These are phyloP conservation scores for Pampus argenteus DNA, from an alignment of 2,797 vertebrate genomes.

Conservation along the genomic window DNA sequence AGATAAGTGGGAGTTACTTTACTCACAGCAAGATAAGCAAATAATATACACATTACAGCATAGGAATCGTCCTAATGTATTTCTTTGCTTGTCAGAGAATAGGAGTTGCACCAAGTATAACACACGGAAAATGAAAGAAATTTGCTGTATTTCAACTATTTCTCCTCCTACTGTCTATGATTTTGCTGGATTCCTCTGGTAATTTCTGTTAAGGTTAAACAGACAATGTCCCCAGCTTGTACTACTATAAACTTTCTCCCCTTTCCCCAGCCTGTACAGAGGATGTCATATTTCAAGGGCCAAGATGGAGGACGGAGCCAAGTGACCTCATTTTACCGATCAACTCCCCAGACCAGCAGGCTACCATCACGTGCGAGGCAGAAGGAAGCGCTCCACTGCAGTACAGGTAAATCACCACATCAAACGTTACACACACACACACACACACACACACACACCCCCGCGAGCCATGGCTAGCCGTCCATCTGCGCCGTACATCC, in stretches of 20 bases:
- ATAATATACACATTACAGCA: slow-evolving; percentile 31
- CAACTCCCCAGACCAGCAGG: slow-evolving; percentile 81
- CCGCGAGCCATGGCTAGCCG: neutral
- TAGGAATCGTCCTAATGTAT: slow-evolving; percentile 13
- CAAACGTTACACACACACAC: slow-evolving; percentile 34
- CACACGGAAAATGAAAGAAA: too few relatives aligned
- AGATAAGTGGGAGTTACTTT: slow-evolving; percentile 39
- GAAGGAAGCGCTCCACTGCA: slow-evolving; percentile 78
- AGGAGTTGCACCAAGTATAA: slow-evolving; percentile 5
- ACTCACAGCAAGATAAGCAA: slow-evolving; percentile 43
- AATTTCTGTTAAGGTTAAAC: slow-evolving; percentile 61
- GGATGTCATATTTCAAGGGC: slow-evolving; percentile 84
- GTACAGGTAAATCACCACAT: slow-evolving; percentile 80
- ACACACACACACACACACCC: too few relatives aligned
- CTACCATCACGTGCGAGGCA: slow-evolving; percentile 80
- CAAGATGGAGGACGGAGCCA: slow-evolving; percentile 84
- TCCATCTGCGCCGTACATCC: slow-evolving; percentile 9
- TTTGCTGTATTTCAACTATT: slow-evolving; percentile 45
- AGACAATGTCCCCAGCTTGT: slow-evolving; percentile 51
- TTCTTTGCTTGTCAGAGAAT: slow-evolving; percentile 28
- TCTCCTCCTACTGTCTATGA: slow-evolving; percentile 15
- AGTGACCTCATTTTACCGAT: slow-evolving; percentile 85
- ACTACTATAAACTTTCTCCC: slow-evolving; percentile 45
- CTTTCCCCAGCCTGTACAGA: slow-evolving; percentile 77
- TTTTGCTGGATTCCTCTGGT: slow-evolving; percentile 27